These are phyloP conservation scores for Listronotus bonariensis DNA, from an alignment of 1,140 invertebrate species.

Conservation along the genomic window DNA sequence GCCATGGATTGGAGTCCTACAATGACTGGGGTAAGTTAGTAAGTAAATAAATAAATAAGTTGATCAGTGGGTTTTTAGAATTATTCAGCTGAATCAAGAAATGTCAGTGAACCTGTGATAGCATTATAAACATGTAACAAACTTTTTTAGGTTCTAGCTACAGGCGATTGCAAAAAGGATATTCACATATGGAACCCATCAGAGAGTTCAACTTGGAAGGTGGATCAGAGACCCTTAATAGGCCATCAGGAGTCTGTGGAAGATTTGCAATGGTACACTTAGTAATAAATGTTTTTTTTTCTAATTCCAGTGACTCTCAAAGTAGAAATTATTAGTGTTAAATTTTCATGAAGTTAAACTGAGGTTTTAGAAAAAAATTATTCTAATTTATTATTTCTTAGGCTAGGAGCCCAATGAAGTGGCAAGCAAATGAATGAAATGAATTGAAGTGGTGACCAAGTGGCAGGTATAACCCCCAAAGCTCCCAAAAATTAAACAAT, in stretches of 20 bases:
- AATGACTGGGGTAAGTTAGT: slow-evolving; percentile 68
- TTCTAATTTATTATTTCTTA: no score
- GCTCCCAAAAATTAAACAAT: no score
- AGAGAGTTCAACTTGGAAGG: slow-evolving; percentile 78
- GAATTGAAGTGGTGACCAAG: no score
- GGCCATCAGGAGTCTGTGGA: slow-evolving; percentile 94
- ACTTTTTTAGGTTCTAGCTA: slow-evolving; percentile 72
- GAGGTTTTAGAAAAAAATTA: no score
- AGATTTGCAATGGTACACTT: slow-evolving; percentile 96
- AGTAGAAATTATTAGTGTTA: no score
- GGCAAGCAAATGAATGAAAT: no score
- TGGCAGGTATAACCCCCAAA: no score
- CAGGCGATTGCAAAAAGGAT: slow-evolving; percentile 87
- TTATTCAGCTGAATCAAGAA: not conserved
- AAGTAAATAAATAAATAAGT: not conserved
- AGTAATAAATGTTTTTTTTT: no score
- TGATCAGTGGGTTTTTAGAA: no score
- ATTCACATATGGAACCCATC: slow-evolving; percentile 91
- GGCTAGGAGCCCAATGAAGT: no score
- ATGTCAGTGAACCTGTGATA: not conserved
- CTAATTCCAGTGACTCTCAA: no score
- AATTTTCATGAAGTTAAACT: no score
- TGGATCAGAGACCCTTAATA: slow-evolving; percentile 84
- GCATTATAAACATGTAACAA: not conserved
- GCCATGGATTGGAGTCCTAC: slow-evolving; percentile 90